Evolutionary conservation across 2,113 vertebrate species (phyloP).

Genomic region (Sarotherodon lohbergeri): DNA sequence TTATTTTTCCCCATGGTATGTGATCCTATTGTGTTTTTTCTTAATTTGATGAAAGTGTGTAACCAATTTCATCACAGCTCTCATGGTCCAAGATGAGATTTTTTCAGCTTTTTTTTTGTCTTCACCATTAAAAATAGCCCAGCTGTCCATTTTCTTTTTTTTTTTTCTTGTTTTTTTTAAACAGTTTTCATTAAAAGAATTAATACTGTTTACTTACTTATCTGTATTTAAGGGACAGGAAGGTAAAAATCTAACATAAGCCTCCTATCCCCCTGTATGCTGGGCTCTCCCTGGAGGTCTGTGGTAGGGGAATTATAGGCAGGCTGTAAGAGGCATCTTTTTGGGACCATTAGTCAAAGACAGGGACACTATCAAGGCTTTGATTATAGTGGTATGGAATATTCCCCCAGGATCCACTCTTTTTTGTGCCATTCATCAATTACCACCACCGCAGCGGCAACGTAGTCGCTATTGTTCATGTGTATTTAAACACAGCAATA

Average conservation of each 20-base stretch:
- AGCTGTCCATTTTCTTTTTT: background rate
- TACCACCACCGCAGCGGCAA: constrained; percentile 19
- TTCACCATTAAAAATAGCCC: background rate
- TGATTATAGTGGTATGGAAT: constrained; percentile 34
- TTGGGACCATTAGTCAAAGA: constrained; percentile 53
- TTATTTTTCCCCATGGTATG: background rate
- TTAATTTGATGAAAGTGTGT: background rate
- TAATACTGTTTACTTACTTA: background rate
- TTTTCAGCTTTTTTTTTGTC: background rate
- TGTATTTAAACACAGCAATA: background rate
- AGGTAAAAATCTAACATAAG: background rate
- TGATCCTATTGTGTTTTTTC: background rate
- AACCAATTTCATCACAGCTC: background rate
- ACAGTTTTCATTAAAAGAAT: background rate
- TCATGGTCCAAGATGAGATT: background rate
- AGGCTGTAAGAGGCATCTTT: constrained; percentile 26
- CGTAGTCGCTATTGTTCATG: constrained; percentile 6
- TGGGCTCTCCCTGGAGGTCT: background rate
- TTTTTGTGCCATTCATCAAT: constrained; percentile 56
- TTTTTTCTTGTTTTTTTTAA: background rate
- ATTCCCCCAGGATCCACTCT: constrained; percentile 14
- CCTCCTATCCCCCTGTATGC: background rate
- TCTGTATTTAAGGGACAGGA: background rate
- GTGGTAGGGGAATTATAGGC: background rate
- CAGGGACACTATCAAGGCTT: constrained; percentile 43